A percentile compares a stretch with the other conserved stretches of the same genome.
These are phyloP conservation scores for Pocillopora verrucosa DNA, from an alignment of 64 coral and sea anemone genomes.

Conservation along the genomic window DNA sequence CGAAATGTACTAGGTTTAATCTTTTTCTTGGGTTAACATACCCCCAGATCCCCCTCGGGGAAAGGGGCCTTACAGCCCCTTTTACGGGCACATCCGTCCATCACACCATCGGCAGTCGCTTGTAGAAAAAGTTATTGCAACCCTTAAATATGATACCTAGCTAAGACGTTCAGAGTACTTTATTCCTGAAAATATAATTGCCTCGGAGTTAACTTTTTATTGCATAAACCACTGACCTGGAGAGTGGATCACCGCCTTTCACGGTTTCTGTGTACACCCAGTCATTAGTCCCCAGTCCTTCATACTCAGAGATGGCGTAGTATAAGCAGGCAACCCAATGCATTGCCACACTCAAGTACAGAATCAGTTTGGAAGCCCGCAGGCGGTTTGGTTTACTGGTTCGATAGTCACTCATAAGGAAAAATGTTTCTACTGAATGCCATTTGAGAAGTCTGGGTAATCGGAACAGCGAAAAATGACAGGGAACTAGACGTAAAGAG, in stretches of 20 bases:
- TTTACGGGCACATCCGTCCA: no score
- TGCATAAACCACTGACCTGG: conserved; percentile 24
- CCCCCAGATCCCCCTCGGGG: no score
- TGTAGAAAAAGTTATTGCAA: no score
- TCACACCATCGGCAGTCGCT: no score
- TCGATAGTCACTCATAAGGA: conserved; percentile 84
- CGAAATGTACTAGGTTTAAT: no score
- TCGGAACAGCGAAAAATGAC: conserved; percentile 42
- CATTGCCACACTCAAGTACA: conserved; percentile 85
- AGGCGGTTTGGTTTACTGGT: conserved; percentile 92
- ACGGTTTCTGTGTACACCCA: conserved; percentile 77
- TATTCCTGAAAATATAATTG: no score
- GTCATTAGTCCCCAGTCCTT: conserved; percentile 85
- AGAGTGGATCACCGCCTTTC: conserved; percentile 32
- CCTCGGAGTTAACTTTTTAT: no score
- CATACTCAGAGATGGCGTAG: conserved; percentile 95
- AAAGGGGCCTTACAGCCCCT: no score
- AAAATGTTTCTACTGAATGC: conserved; percentile 71
- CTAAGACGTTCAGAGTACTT: no score
- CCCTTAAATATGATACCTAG: no score
- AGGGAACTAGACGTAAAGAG: neutral
- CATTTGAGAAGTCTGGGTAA: conserved; percentile 75
- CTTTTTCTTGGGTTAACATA: no score
- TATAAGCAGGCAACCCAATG: conserved; percentile 95
- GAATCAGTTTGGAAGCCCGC: conserved; percentile 82